phyloP scores from a whole-genome alignment of 1,140 invertebrate genomes.

The Thalassaphorura encarpata region DNA sequence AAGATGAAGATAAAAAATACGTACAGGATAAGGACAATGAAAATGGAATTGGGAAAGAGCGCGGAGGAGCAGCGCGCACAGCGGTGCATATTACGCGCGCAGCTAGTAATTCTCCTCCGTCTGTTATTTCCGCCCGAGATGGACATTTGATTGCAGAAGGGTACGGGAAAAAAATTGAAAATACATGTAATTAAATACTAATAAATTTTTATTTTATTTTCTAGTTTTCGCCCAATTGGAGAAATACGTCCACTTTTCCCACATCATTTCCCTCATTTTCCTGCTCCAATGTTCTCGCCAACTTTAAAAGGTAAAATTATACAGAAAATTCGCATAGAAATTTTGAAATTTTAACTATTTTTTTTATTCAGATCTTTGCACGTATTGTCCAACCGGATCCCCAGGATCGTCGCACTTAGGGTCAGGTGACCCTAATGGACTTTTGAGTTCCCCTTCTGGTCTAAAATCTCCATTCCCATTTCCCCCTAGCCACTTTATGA shows the following conservation, averaged over 20 bases:
- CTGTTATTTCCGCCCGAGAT: too few relatives aligned
- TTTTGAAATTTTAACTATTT: neutral
- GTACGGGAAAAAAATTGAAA: neutral
- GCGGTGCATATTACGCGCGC: neutral
- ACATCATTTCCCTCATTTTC: constrained; percentile 10
- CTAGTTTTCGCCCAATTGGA: constrained; percentile 23
- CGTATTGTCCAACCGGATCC: neutral
- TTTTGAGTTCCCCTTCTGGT: too few relatives aligned
- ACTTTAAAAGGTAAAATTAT: constrained; percentile 3
- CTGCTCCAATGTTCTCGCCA: neutral
- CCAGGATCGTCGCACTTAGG: neutral
- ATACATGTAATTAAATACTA: neutral
- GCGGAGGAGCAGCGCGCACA: neutral
- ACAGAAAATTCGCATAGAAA: neutral
- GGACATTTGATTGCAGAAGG: too few relatives aligned
- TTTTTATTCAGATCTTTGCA: neutral
- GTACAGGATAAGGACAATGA: neutral
- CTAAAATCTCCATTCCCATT: constrained; percentile 5
- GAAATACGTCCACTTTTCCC: constrained; percentile 20
- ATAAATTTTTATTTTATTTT: neutral
- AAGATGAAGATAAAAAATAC: neutral
- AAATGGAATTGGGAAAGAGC: neutral
- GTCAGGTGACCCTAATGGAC: too few relatives aligned
- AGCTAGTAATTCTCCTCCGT: too few relatives aligned
- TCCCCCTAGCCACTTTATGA: constrained; percentile 1